phyloP scores from a whole-genome alignment of 2,888 invertebrate species.

The Eilema sororculum region DNA sequence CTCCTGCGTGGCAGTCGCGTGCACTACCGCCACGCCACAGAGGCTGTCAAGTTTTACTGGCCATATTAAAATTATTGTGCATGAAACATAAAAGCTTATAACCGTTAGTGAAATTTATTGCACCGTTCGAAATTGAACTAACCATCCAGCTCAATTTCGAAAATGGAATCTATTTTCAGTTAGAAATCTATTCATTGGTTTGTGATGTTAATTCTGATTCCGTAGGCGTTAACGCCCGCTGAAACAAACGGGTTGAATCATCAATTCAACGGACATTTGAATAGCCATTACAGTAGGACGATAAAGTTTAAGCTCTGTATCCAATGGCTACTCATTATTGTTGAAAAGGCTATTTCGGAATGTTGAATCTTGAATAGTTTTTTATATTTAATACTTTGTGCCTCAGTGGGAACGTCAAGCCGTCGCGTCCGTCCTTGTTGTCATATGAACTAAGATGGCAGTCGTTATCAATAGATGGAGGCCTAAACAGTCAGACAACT shows the following conservation, averaged over 20 bases:
- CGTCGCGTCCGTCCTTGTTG: too few relatives aligned
- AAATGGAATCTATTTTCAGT: conserved; percentile 31
- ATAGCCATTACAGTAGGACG: conserved; percentile 30
- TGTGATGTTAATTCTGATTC: conserved; percentile 44
- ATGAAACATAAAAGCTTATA: not conserved
- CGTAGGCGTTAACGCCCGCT: conserved; percentile 24
- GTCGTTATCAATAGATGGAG: too few relatives aligned
- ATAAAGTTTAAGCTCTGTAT: conserved; percentile 33
- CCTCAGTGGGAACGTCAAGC: too few relatives aligned
- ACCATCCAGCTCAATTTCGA: conserved; percentile 35
- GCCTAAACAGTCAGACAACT: too few relatives aligned
- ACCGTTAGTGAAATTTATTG: conserved; percentile 15
- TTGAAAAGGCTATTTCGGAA: not conserved
- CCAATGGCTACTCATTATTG: not conserved
- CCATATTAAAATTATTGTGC: not conserved
- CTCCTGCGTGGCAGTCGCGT: too few relatives aligned
- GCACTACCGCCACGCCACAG: too few relatives aligned
- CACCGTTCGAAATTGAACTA: conserved; percentile 21
- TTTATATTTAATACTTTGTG: not conserved
- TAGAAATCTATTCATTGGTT: conserved; percentile 44
- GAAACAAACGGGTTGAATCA: conserved; percentile 31
- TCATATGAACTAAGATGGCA: too few relatives aligned
- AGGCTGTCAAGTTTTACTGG: too few relatives aligned
- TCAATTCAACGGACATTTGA: conserved; percentile 40
- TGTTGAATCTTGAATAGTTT: not conserved